Evolutionary conservation across 2,888 invertebrate genomes (phyloP).

Genomic region (Acanthopleura granulata): DNA sequence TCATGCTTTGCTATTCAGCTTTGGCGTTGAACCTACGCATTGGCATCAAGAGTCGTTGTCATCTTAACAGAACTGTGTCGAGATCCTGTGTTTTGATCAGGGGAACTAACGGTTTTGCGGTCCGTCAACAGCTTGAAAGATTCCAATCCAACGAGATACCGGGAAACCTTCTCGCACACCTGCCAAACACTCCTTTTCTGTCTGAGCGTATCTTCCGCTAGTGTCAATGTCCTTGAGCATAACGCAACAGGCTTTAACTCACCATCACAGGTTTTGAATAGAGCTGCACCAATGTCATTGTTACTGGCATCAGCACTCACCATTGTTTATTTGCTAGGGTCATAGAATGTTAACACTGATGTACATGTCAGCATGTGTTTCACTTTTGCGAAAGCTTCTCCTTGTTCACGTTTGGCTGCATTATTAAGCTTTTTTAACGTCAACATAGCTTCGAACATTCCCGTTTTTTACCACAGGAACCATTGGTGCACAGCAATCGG

Average conservation of each 20-base stretch:
- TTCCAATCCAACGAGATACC: not conserved
- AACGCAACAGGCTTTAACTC: not conserved
- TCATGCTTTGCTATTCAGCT: too few relatives aligned
- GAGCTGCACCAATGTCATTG: not conserved
- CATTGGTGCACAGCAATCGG: too few relatives aligned
- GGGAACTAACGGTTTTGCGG: not conserved
- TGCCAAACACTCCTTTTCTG: not conserved
- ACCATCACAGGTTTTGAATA: not conserved
- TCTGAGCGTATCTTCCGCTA: not conserved
- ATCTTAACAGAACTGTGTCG: not conserved
- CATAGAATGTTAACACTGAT: not conserved
- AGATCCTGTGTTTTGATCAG: not conserved
- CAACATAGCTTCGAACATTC: constrained; percentile 31
- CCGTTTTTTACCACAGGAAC: constrained; percentile 31
- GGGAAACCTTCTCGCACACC: not conserved
- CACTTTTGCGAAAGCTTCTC: not conserved
- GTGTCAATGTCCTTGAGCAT: not conserved
- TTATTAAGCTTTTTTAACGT: constrained; percentile 28
- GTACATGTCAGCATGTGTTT: not conserved
- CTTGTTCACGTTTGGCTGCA: constrained; percentile 26
- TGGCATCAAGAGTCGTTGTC: not conserved
- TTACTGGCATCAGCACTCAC: not conserved
- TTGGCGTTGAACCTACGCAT: not conserved
- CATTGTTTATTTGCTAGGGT: not conserved
- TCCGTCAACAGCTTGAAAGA: too few relatives aligned